Evolutionary conservation across 2,797 vertebrate species (phyloP), one percentile per base, ranked within the genome.

Genomic region (Octomys mimax): DNA sequence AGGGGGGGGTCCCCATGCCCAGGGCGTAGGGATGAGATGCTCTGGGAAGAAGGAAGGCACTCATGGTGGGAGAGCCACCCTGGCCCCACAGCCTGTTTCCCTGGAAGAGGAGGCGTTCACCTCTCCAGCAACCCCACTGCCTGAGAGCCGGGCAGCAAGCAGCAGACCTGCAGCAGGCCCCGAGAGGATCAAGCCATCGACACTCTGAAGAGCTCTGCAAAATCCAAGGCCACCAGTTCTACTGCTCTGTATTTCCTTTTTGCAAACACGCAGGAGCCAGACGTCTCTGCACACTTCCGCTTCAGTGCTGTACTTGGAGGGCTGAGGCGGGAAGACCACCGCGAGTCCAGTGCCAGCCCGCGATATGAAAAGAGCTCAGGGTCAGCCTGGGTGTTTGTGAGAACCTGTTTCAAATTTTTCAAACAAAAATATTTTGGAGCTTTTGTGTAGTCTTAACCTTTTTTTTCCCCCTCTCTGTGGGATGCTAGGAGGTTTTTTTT

Each of bases 61-160:
- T 14, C 0, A 0, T 1, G 2, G 1, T 4, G 24, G 52, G 24
- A 0, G 0, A 13, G 6, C 6, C 0, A 2, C 22, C 19, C 0
- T 8, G 3, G 1, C 22, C 78, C 52, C 36, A 19, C 33, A 57
- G 78, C 78, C 52, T 57, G 78, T 31, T 33, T n/a, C 21, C 5
- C 14, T 1, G 33, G 24, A 21, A 31, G 28, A 42, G 3, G 19
- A 24, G 64, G 36, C 21, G 6, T 33, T 0, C 75, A 22, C 0
- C 2, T 31, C 33, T 1, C 16, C 0, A 3, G 71, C 5, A 0
- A 19, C 2, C 4, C 42, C 19, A 3, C 10, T 4, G 1, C 4
- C 1, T 6, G 11, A 16, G 18, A 24, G 12, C 6, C 6, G 14
- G 8, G 12, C 18, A 6, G 3, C 21, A 1, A 26, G 11, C 11